These are phyloP conservation scores for Gobiocypris rarus DNA, from an alignment of 2,113 vertebrate species.

Conservation along the genomic window DNA sequence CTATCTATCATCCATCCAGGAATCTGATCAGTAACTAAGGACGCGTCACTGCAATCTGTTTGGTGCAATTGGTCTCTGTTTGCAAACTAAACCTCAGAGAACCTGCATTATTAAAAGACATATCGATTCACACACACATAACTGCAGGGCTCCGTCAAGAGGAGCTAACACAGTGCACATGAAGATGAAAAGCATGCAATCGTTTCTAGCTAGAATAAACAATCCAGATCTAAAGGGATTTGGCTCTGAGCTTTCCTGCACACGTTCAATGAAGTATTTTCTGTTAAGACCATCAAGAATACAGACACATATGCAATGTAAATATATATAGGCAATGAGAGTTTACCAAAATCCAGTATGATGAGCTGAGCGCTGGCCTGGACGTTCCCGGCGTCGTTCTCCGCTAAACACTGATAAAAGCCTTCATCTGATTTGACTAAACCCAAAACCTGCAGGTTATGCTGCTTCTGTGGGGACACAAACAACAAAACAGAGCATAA, in stretches of 20 bases:
- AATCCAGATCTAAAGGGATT: background rate
- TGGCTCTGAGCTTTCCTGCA: background rate
- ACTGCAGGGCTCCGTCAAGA: background rate
- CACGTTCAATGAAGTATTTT: background rate
- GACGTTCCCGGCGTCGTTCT: constrained; percentile 92
- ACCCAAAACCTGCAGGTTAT: constrained; percentile 96
- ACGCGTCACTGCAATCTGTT: background rate
- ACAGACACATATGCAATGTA: background rate
- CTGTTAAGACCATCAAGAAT: background rate
- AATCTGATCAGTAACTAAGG: background rate
- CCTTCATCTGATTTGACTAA: constrained; percentile 97
- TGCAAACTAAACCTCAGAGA: constrained; percentile 16
- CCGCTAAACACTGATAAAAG: constrained; percentile 97
- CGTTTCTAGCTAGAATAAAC: background rate
- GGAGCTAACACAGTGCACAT: background rate
- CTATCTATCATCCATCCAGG: no score
- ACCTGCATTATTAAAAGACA: background rate
- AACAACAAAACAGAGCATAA: background rate
- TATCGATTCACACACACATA: background rate
- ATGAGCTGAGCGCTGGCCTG: constrained; percentile 96
- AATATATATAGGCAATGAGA: background rate
- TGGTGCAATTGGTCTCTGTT: background rate
- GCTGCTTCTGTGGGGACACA: constrained; percentile 84
- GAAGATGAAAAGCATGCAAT: constrained; percentile 10
- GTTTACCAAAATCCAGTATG: constrained; percentile 88